Evolutionary conservation across 2,888 invertebrate species (phyloP), one percentile per base, ranked within the genome.

Genomic region (Callosobruchus maculatus): DNA sequence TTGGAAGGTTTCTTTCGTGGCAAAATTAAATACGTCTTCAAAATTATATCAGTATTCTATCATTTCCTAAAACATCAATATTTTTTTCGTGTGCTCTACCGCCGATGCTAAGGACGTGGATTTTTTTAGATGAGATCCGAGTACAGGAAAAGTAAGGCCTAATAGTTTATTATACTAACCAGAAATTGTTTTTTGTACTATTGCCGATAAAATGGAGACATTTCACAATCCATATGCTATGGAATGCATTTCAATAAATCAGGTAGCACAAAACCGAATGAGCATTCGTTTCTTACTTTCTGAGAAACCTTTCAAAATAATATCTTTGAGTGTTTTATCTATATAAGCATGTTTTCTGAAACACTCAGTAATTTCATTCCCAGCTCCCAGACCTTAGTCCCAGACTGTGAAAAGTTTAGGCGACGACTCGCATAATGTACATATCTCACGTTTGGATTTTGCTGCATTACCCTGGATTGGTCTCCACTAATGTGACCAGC

Each of bases 221-320:
- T 68, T 20, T 20, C 21, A 9, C 20, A 68, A 20, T 1, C 21
- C 7, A 9, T 49, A 70, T 69, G 70, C 31, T 20, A 31, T 72
- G n/a, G n/a, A 72, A 22, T 72, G 72, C 4, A 49, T 69, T 69
- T 72, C 68, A 26, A 72, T 72, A 22, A 70, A 72, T 30, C 72
- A 7, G 1, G 31, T 72, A 9, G 69, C 72, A 72, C 70, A 72
- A 20, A 72, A 21, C 0, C 49, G 70, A 21, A 68, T 21, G 9
- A 68, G 2, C 21, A 9, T 31, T 68, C n/a, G 68, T 22, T 72
- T 72, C 31, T 72, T 72, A 30, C 69, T 69, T 5, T 72, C 68
- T 31, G 72, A 49, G 21, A 21, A n/a, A 69, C 5, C 2, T 70
- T 70, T 2, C 21, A 20, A 9, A 21, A 67, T 67, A 67, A 21